phyloP scores from a whole-genome alignment of 1,140 invertebrate genomes.

The Macrotrachela quadricornifera region DNA sequence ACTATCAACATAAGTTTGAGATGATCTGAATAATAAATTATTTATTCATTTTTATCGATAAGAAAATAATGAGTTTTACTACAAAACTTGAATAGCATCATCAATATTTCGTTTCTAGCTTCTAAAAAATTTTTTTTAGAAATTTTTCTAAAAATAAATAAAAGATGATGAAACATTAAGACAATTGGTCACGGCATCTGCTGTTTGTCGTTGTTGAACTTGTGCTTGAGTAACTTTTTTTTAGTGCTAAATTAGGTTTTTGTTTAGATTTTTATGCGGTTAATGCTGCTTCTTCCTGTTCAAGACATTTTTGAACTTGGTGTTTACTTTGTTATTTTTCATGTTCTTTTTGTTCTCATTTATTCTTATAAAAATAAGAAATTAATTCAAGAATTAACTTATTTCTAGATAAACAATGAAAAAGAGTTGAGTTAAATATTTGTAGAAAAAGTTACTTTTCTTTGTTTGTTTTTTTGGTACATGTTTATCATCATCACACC shows the following conservation, averaged over 20 bases:
- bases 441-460: too few relatives aligned
- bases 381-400: constrained; percentile 2
- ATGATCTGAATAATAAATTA: background rate
- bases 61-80: constrained; percentile 31
- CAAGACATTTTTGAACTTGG: constrained; percentile 55
- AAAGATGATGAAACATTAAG: too few relatives aligned
- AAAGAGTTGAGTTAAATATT: too few relatives aligned
- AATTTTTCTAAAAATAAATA: too few relatives aligned
- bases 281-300: constrained; percentile 58
- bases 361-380: constrained; percentile 40
- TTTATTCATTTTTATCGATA: constrained; percentile 7
- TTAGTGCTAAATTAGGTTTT: constrained; percentile 38
- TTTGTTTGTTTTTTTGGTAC: constrained; percentile 62
- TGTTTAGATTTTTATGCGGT: constrained; percentile 22
- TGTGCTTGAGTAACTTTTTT: constrained; percentile 65
- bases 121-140: constrained; percentile 75
- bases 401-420: too few relatives aligned
- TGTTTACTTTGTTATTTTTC: constrained; percentile 70
- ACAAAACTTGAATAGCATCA: constrained; percentile 64
- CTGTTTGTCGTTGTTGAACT: constrained; percentile 33
- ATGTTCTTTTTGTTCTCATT: constrained; percentile 60
- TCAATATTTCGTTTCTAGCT: constrained; percentile 57
- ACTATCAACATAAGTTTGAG: constrained; percentile 33
- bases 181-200: constrained; percentile 11
- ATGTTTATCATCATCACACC: constrained; percentile 81